Evolutionary conservation across 2,797 vertebrate genomes (phyloP), one percentile per base, ranked within the genome.

Genomic region (Dallia pectoralis): DNA sequence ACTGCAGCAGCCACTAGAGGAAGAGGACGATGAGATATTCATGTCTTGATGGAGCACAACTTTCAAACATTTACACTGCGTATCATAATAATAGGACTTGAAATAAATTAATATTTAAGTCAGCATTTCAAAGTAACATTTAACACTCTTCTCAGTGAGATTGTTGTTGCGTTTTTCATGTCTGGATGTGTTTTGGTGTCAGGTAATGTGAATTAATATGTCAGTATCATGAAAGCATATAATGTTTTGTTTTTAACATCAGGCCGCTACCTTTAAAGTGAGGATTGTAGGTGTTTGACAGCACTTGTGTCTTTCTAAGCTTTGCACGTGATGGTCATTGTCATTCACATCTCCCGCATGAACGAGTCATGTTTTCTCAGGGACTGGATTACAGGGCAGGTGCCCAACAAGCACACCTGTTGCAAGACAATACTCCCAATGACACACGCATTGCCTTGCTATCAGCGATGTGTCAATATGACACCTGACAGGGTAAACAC

Each of bases 21-120:
- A 91, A 0, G 93, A 92, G 9, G 83, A 90, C 0, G 92, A 90
- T 4, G 85, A 91, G 16, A 85, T 92, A 68, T 94, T 93, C 86
- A 87, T 49, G 22, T 78, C 78, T 6, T 61, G 32, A 0, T 83
- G 27, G 74, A 77, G n/a, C 72, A 64, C 81, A 14, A 32, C 4
- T 65, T 51, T 11, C 11, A 33, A 67, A 22, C 36, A n/a, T n/a
- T n/a, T 22, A 49, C 47, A 53, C n/a, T n/a, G 36, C 14, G 56
- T 65, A 64, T 69, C 70, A 75, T 29, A 27, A 62, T 47, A 36
- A 36, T 22, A 30, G 62, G 62, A 64, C 59, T 30, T 48, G 62
- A 18, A 27, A 73, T 36, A 36, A 63, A 68, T 59, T 61, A 33
- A 64, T 56, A 22, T 30, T 49, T 61, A 14, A 3, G 14, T 7